Conservation (phyloP, 2,797 vertebrate species). For the Bothrops alternatus region DNA sequence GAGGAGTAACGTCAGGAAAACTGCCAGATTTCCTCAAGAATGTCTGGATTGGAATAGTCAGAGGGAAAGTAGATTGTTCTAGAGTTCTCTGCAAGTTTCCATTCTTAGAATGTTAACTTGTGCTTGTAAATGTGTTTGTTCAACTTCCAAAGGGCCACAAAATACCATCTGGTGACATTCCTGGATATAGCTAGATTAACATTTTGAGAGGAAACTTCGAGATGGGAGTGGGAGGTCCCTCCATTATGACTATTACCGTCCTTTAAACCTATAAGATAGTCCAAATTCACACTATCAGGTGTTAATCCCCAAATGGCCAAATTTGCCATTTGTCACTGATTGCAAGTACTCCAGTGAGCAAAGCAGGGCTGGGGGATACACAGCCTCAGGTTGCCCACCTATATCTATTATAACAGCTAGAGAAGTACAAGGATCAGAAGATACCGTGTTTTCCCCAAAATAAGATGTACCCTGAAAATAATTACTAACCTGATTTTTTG, state of each 20-base stretch:
- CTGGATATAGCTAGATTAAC: background rate
- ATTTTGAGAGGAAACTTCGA: background rate
- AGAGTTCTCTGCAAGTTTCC: no score
- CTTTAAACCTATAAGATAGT: background rate
- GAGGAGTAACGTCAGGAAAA: no score
- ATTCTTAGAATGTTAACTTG: no score
- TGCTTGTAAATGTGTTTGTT: no score
- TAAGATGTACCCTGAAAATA: no score
- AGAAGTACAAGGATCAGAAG: background rate
- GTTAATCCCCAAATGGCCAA: background rate
- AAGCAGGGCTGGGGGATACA: background rate
- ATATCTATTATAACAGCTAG: background rate
- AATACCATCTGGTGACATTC: background rate
- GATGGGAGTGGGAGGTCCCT: background rate
- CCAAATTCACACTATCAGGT: background rate
- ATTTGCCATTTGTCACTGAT: background rate
- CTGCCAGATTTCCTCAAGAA: no score
- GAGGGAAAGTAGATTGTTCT: no score
- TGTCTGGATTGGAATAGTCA: no score
- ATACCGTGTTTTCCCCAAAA: background rate
- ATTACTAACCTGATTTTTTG: no score
- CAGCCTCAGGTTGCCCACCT: background rate
- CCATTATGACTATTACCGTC: background rate
- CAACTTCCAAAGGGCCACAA: background rate
- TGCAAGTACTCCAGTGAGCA: background rate